Base-by-base conservation (phyloP, 64 coral and sea anemone species). In the Actinia tenebrosa region DNA sequence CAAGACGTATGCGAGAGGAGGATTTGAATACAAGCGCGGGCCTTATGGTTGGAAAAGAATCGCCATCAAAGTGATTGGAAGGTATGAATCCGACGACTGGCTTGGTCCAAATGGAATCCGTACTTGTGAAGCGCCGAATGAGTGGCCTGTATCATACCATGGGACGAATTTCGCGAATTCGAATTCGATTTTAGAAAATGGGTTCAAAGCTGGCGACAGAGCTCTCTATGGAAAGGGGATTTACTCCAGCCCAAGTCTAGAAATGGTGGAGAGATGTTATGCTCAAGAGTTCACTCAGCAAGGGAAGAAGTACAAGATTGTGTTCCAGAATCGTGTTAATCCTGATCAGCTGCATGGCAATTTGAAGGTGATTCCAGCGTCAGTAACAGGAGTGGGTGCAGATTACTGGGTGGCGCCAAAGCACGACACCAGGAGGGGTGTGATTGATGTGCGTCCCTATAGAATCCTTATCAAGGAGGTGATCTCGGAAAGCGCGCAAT, bases 261-360 rank as follows among this genome's bases (percentile, higher is more conserved):
- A 90, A 10, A 88, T 94, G 89, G 88, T 91, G 19, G 89, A 78
- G 22, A 85, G 47, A 27, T 19, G 17, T 5, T 94, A 91, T 42
- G 85, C 92, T 13, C 84, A 87, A 56, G 64, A 78, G 22, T 94
- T 94, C 53, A 84, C 19, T 47, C 69, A 50, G 26, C 27, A 84
- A 69, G 89, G 88, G 27, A 87, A 94, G 19, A 71, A 30, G 11
- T 94, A 87, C 78, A 75, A 87, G 63, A 94, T 94, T 53, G 92
- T 78, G 17, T 90, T 94, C 44, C 92, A 94, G 86, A 94, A 90
- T 59, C 89, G 92, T n/a, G 56, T 94, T 10, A 94, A 94, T 44
- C 88, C 92, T 3, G 43, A 86, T 88, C 54, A 45, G 62, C 11
- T 18, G 44, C 30, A 45, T 80, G 87, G 87, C 8, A 83, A 46